Evolutionary conservation across 2,888 invertebrate genomes (phyloP), one percentile per base, ranked within the genome.

Genomic region (Pilophorus perplexus): DNA sequence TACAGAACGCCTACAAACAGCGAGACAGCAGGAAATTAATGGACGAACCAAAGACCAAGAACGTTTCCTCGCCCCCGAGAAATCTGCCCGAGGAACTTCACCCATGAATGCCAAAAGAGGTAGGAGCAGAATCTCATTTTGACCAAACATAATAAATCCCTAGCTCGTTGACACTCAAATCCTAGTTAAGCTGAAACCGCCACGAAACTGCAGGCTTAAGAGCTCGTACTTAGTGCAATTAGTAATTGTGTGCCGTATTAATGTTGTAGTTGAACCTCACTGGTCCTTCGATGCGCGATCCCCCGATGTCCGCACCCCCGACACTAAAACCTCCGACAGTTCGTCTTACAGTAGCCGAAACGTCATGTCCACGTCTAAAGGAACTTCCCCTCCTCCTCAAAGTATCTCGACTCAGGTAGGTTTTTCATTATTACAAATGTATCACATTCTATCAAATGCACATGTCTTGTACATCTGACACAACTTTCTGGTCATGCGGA

Each of bases 381-480:
- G 69, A 54, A 67, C 69, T 8, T 71, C 70, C 33, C 67, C 92
- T 44, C 89, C 90, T 28, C 91, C 92, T 2, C 92, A 92, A 77
- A 89, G 81, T 75, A 90, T 89, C 74, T 89, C 91, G 23, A 93
- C 92, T 22, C 92, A 93, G 84, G 89, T 88, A 77, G 74, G 74
- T 71, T n/a, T n/a, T n/a, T n/a, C n/a, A n/a, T n/a, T n/a, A n/a
- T n/a, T n/a, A n/a, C 37, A 25, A n/a, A 28, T 54, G 33, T 33
- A 33, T n/a, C n/a, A n/a, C n/a, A n/a, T n/a, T n/a, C n/a, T n/a
- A n/a, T n/a, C n/a, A n/a, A n/a, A n/a, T n/a, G n/a, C n/a, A n/a
- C n/a, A n/a, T n/a, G n/a, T n/a, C n/a, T n/a, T n/a, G n/a, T n/a
- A n/a, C n/a, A n/a, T n/a, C n/a, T n/a, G n/a, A n/a, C n/a, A n/a